Conservation (phyloP, 2,888 invertebrate genomes). For the Spicauda simplicius region DNA sequence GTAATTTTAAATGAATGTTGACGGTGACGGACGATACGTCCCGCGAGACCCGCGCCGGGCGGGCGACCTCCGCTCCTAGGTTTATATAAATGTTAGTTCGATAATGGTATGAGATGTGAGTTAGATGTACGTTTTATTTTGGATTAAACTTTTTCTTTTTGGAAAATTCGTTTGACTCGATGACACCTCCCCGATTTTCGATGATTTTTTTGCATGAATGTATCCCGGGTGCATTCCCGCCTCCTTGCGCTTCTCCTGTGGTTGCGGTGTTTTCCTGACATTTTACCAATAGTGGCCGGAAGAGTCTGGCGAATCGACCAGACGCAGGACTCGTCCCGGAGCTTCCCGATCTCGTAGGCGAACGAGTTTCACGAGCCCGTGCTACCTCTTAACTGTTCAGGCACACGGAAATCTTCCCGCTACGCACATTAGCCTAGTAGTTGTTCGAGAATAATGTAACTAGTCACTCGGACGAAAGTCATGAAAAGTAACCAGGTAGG, state of each 20-base stretch:
- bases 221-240: conserved; percentile 33
- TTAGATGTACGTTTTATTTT: conserved; percentile 57
- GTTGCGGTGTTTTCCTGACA: conserved; percentile 54
- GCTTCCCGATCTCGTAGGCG: conserved; percentile 7
- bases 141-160: conserved; percentile 62
- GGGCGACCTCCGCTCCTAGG: conserved; percentile 40
- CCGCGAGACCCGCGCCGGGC: neutral
- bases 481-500: neutral
- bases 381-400: neutral
- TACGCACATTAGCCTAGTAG: conserved; percentile 9
- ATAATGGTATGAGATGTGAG: conserved; percentile 41
- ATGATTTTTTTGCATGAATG: conserved; percentile 36
- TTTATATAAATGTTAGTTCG: conserved; percentile 44
- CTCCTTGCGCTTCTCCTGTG: conserved; percentile 55
- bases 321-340: neutral
- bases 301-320: neutral
- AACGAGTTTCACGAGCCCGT: conserved; percentile 2
- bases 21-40: neutral
- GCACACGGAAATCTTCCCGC: conserved; percentile 1
- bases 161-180: conserved; percentile 58
- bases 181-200: conserved; percentile 42
- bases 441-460: conserved; percentile 4
- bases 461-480: neutral
- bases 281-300: neutral
- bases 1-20: conserved; percentile 1